Base-by-base conservation (phyloP, 2,888 invertebrate species). In the Cactoblastis cactorum region DNA sequence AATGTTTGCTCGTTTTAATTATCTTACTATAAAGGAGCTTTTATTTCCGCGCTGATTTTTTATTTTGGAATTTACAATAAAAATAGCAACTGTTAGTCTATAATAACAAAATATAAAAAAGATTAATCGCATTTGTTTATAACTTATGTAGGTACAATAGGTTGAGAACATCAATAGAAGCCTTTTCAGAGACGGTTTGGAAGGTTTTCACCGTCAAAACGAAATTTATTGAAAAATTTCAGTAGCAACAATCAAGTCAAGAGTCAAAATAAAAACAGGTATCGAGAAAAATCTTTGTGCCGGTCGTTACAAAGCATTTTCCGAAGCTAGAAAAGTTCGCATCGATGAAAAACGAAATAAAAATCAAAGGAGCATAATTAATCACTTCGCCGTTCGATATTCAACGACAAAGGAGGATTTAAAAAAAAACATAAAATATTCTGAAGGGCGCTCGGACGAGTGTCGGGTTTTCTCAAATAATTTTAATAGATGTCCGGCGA, bases 401-500 rank as follows among this genome's bases (percentile, higher is more conserved):
- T 46, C 45, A 12, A 24, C 50, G 41, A 47, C 52, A 34, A 43
- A 43, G 35, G 33, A 18, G 41, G 9, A 9, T 4, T 37, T 37
- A 17, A 11, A 11, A 47, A 19, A 15, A 12, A 39, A 39, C 15
- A 39, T 24, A 49, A 49, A 49, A 52, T 50, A 43, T 12, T 9
- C 11, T 37, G 37, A 37, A 37, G 37, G 37, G 37, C 37, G 37
- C 56, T 54, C 55, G 56, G 59, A 53, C 62, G 62, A 70, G 69
- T 70, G 78, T 78, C 73, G 78, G 75, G 77, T 74, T 77, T 80
- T 82, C 80, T 81, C 80, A 77, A 87, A 85, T 85, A 78, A 85
- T 87, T 86, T 87, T 85, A 85, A 86, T 86, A 85, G 82, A 80
- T 81, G 82, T 83, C 78, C 77, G 70, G 63, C 62, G 55, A 56